Base-by-base conservation (phyloP, 2,113 vertebrate species). In the Polyodon spathula region DNA sequence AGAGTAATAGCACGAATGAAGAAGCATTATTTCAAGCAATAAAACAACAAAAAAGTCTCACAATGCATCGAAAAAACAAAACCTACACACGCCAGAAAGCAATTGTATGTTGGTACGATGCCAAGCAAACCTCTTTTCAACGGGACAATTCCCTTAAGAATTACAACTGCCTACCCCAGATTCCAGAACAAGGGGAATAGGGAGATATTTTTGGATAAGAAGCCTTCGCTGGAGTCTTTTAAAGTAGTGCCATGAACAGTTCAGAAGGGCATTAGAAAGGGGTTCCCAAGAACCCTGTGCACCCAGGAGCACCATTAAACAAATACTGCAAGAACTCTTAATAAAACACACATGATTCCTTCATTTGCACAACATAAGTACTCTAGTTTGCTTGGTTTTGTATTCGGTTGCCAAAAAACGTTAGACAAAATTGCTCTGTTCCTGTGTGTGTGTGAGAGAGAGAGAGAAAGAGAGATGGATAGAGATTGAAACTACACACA, bases 321-420 rank as follows among this genome's bases (percentile, higher is more conserved):
- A 53, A 40, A 58, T 46, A 27, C 7, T 39, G 40, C 10, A 46
- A 57, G 48, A n/a, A 40, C 11, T 42, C 6, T 9, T 63, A 64
- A 59, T 52, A 53, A 48, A 41, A 59, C 16, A 10, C 62, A 58
- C 16, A 40, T 40, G 27, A 55, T 16, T 15, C n/a, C 8, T 8
- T 50, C n/a, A 12, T 50, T 50, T 50, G n/a, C n/a, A 2, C 46
- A 14, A 14, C 11, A 10, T 50, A 50, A 1, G 5, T 4, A 50
- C 11, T 14, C 11, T 14, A 50, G 7, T 50, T 50, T 50, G 5
- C n/a, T 10, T 4, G 10, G 11, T 50, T 12, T 12, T 50, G 4
- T 50, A 14, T n/a, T 50, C 4, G 11, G 46, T n/a, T n/a, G n/a
- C n/a, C n/a, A n/a, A n/a, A n/a, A n/a, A n/a, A n/a, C n/a, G n/a